These are phyloP conservation scores for Spodoptera picta DNA, from an alignment of 2,888 invertebrate species.

Conservation along the genomic window DNA sequence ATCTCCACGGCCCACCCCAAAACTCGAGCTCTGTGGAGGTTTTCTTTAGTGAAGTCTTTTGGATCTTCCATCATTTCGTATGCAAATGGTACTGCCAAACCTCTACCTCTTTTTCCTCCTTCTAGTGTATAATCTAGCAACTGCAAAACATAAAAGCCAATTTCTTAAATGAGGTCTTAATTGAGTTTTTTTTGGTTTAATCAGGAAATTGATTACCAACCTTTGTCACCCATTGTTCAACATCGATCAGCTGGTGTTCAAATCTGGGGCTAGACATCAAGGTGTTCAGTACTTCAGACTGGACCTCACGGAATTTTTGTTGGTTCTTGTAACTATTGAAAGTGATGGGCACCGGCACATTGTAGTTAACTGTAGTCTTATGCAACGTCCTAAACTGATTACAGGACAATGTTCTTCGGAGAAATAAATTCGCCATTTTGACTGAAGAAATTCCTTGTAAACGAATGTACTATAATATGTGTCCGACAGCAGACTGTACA, in stretches of 20 bases:
- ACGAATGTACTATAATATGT: background rate
- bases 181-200: background rate
- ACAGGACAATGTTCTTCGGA: conserved; percentile 7
- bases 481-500: no score
- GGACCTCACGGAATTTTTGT: conserved; percentile 12
- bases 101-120: conserved; percentile 16
- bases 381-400: conserved; percentile 23
- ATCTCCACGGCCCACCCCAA: conserved; percentile 40
- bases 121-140: conserved; percentile 22
- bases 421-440: conserved; percentile 7
- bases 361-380: background rate
- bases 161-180: background rate
- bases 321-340: conserved; percentile 8
- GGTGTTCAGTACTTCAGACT: conserved; percentile 22
- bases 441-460: background rate
- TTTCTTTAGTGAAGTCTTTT: conserved; percentile 31
- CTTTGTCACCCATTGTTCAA: conserved; percentile 18
- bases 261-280: conserved; percentile 32
- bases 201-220: conserved; percentile 11
- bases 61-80: conserved; percentile 36
- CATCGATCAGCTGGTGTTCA: conserved; percentile 29
- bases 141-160: conserved; percentile 11
- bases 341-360: conserved; percentile 18
- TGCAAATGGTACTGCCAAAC: conserved; percentile 18
- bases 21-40: conserved; percentile 26